Percentiles rank a stretch among this genome's conserved stretches.
These are phyloP conservation scores for Mugil cephalus DNA, from an alignment of 2,113 vertebrate species.

Conservation along the genomic window DNA sequence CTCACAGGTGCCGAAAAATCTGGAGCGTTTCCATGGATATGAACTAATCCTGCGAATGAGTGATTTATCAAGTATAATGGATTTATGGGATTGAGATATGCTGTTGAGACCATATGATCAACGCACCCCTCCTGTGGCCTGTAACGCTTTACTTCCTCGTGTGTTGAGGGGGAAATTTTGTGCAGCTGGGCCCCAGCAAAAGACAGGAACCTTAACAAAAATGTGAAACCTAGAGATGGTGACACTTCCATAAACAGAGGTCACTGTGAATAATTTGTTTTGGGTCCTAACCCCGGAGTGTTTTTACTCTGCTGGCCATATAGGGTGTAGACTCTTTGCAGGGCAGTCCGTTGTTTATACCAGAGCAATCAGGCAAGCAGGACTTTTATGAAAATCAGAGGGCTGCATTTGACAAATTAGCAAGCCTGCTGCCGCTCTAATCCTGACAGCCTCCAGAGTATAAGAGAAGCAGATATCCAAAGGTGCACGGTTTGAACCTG, in stretches of 20 bases:
- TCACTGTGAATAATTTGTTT: slow-evolving; percentile 76
- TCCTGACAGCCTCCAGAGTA: slow-evolving; percentile 80
- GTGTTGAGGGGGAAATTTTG: slow-evolving; percentile 21
- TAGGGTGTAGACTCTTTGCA: slow-evolving; percentile 78
- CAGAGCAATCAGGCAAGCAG: slow-evolving; percentile 77
- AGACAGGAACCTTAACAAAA: slow-evolving; percentile 55
- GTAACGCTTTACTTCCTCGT: slow-evolving; percentile 15
- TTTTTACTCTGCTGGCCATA: slow-evolving; percentile 80
- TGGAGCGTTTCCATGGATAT: slow-evolving; percentile 43
- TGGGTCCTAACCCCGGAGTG: slow-evolving; percentile 73
- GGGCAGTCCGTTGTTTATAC: slow-evolving; percentile 77
- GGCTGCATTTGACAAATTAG: slow-evolving; percentile 67
- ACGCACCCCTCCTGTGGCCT: neutral
- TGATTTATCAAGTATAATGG: slow-evolving; percentile 46
- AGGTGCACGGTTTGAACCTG: slow-evolving; percentile 78
- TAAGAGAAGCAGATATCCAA: slow-evolving; percentile 86
- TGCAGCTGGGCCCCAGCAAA: slow-evolving; percentile 66
- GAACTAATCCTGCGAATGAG: slow-evolving; percentile 34
- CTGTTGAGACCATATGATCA: slow-evolving; percentile 18
- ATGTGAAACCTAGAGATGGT: slow-evolving; percentile 67
- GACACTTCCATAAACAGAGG: slow-evolving; percentile 76
- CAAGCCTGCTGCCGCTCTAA: slow-evolving; percentile 67
- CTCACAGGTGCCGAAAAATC: slow-evolving; percentile 38
- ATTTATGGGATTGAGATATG: slow-evolving; percentile 27
- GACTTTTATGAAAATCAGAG: slow-evolving; percentile 76